Evolutionary conservation across 2,797 vertebrate species (phyloP).

Genomic region (Myotis daubentonii): DNA sequence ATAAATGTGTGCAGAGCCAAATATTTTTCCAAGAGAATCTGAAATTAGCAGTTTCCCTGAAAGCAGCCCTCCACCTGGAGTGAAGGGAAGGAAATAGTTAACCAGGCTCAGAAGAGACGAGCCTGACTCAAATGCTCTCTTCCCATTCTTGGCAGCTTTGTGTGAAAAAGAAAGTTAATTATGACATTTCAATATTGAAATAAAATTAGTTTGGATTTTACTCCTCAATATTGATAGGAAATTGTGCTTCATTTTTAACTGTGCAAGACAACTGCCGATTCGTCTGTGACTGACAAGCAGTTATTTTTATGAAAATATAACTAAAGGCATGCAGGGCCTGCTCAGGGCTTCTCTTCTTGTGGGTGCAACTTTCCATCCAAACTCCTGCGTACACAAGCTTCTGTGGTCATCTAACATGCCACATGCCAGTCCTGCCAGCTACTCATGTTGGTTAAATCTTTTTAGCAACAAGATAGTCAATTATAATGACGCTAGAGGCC

Average conservation of each 20-base stretch:
- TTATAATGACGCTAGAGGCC: background rate
- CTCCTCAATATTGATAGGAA: constrained; percentile 55
- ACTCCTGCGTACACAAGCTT: background rate
- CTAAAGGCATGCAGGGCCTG: background rate
- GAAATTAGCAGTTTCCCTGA: background rate
- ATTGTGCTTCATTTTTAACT: constrained; percentile 56
- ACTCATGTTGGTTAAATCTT: background rate
- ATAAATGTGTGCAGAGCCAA: background rate
- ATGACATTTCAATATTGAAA: constrained; percentile 72
- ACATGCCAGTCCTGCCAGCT: background rate
- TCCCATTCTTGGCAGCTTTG: constrained; percentile 25
- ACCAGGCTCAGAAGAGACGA: background rate
- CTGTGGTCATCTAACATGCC: background rate
- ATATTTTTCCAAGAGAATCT: background rate
- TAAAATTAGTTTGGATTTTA: constrained; percentile 71
- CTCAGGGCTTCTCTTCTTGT: constrained; percentile 12
- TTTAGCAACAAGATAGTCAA: constrained; percentile 11
- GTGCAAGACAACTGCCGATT: constrained; percentile 52
- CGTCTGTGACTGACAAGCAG: constrained; percentile 19
- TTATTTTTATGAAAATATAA: constrained; percentile 58
- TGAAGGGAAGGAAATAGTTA: background rate
- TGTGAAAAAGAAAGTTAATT: constrained; percentile 64
- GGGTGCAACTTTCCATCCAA: background rate
- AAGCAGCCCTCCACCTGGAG: background rate
- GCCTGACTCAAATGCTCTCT: background rate